Percentiles rank a stretch among this genome's conserved stretches.
These are phyloP conservation scores for Sarcophaga rosellei DNA, from an alignment of 2,888 invertebrate genomes.

Conservation along the genomic window DNA sequence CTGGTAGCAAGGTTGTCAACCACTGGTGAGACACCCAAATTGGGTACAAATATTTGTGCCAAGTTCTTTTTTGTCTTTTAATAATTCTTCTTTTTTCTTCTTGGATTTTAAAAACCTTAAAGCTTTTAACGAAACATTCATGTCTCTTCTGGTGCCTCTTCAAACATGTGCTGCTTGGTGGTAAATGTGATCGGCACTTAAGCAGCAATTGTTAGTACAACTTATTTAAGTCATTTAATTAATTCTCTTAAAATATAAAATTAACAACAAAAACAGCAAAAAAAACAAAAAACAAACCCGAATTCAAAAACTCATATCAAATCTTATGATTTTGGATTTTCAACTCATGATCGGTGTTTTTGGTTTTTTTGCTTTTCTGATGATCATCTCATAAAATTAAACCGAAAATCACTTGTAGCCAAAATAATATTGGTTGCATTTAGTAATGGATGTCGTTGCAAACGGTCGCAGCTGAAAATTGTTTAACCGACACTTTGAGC, in stretches of 20 bases:
- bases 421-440: constrained; percentile 51
- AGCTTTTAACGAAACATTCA: constrained; percentile 31
- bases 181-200: constrained; percentile 73
- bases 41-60: background rate
- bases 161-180: constrained; percentile 53
- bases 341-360: constrained; percentile 39
- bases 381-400: constrained; percentile 62
- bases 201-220: constrained; percentile 75
- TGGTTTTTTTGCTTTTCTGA: constrained; percentile 25
- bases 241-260: constrained; percentile 50
- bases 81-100: background rate
- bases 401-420: constrained; percentile 58
- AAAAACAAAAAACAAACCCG: constrained; percentile 15
- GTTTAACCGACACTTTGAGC: constrained; percentile 36
- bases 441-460: constrained; percentile 47
- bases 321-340: constrained; percentile 22
- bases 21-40: background rate
- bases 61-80: background rate
- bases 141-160: background rate
- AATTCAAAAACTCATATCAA: constrained; percentile 12
- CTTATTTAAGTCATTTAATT: constrained; percentile 73
- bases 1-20: background rate
- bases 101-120: constrained; percentile 20
- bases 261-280: background rate
- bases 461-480: constrained; percentile 25